Base-by-base conservation (phyloP, 2,113 vertebrate species). In the Nycticorax nycticorax region DNA sequence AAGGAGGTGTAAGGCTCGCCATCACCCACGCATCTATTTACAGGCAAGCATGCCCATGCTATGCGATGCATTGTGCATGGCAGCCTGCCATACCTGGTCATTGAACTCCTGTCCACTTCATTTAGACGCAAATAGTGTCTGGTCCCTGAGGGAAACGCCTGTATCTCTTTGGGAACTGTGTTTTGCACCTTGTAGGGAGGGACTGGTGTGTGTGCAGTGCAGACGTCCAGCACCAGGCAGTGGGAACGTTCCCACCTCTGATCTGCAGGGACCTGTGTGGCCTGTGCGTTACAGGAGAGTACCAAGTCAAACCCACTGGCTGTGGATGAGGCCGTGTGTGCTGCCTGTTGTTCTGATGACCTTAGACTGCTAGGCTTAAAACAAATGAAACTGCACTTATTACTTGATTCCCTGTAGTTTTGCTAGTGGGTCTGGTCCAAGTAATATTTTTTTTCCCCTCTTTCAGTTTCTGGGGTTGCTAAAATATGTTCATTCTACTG, bases 31-130 rank as follows among this genome's bases (percentile, higher is more conserved):
- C 21, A 1, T 74, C 77, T 73, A 21, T 80, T 60, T 53, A 33
- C 28, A 78, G 28, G 6, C 23, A 50, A 14, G 37, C 9, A 10
- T 22, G 35, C 7, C 35, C 18, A 3, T 23, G 12, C 30, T 30
- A 10, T 3, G 0, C 1, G 1, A 16, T 14, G 24, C 23, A 4
- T 4, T 60, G 19, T 39, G 30, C 30, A 27, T 32, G n/a, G 24
- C 50, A 67, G 39, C 82, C 52, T 59, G n/a, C 56, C 0, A 0
- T 43, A 32, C 11, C 32, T 35, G 35, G 14, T 60, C 7, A 4
- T 28, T 53, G 22, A 53, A 30, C 45, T 27, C 16, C 17, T 32
- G 20, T 35, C 12, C 3, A 2, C 22, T 53, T 76, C 0, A 0
- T 28, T 62, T 27, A 30, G 20, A 43, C 28, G 22, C 27, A 63